phyloP scores from a whole-genome alignment of 2,113 vertebrate genomes.

The Ptilorrhoa leucosticta region DNA sequence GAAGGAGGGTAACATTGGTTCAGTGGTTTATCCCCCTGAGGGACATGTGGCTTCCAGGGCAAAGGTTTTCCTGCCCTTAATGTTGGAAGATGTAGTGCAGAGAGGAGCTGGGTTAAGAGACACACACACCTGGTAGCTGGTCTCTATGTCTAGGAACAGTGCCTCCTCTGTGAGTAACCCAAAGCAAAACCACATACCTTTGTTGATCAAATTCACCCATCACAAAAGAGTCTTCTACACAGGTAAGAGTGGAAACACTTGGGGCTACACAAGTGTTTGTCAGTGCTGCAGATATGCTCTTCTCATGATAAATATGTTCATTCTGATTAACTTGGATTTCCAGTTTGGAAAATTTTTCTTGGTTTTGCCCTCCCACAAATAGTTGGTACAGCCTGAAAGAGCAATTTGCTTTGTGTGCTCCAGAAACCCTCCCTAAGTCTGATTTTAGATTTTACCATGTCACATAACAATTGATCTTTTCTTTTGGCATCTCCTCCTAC shows the following conservation, averaged over 20 bases:
- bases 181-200: neutral
- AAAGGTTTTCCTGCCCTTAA: neutral
- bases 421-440: neutral
- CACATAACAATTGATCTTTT: neutral
- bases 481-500: neutral
- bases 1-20: neutral
- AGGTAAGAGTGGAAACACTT: neutral
- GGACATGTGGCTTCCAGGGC: fast-evolving
- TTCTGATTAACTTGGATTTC: neutral
- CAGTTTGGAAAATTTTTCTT: neutral
- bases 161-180: neutral
- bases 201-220: neutral
- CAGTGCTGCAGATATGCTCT: neutral
- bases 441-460: neutral
- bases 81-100: neutral
- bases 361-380: neutral
- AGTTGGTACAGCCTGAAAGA: neutral
- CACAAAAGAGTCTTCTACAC: neutral
- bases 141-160: neutral
- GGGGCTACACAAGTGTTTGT: neutral
- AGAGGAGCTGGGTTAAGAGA: neutral
- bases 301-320: neutral
- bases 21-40: neutral
- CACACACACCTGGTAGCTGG: no score
- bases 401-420: neutral